Base-by-base conservation (phyloP, 1,140 invertebrate genomes). In the Tetragnatha versicolor region DNA sequence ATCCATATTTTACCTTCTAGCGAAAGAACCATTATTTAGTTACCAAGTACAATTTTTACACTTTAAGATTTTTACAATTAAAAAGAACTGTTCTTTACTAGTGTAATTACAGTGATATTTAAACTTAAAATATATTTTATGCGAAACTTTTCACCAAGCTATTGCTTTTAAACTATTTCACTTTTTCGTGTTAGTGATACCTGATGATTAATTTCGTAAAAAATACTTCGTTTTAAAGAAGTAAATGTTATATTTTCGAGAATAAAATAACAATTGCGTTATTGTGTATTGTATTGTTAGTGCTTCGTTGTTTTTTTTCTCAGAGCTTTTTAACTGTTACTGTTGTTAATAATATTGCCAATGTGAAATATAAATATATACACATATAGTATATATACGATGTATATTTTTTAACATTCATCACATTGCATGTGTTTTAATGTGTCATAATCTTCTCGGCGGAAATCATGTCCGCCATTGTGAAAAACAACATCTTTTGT, bases 391-490 rank as follows among this genome's bases (percentile, higher is more conserved):
- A 73, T 77, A 77, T 77, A 77, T 77, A 77, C 47, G 73, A 77
- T 77, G 73, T 77, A 77, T 77, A 77, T 77, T 77, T 77, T 77
- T 77, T 77, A 77, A 77, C 66, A 77, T 77, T 77, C 73, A 77
- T 77, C 73, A 65, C 29, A 47, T 77, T 55, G 61, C 73, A 66
- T 77, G 73, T 77, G 61, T 66, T 77, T 77, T 66, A 77, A 37
- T 77, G 73, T 77, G 60, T 77, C 73, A 77, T 77, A 77, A 77
- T 49, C 42, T 53, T 77, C 51, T 35, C 27, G 60, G 73, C 72
- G 58, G 37, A 63, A 14, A 33, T 45, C 45, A 51, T 53, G 17
- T 39, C 27, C 60, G 61, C 61, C 61, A 61, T 61, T 45, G 20
- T n/a, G n/a, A 39, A 61, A 73, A 77, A 77, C 25, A 6, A 53